Evolutionary conservation across 2,888 invertebrate species (phyloP), one percentile per base, ranked within the genome.

Genomic region (Apodemia zela): DNA sequence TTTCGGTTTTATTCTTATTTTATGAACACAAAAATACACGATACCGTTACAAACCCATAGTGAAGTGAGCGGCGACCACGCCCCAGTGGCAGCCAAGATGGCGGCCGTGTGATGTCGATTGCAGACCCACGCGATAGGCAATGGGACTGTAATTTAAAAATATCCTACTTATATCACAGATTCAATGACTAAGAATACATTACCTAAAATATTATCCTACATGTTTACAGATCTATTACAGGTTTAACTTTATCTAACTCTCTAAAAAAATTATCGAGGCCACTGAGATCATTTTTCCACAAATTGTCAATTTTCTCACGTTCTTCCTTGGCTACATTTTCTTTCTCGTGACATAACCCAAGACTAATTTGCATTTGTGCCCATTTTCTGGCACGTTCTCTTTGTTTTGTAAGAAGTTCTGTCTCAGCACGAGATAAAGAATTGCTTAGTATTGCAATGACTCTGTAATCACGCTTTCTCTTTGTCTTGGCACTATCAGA

Each of bases 211-310:
- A 71, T 64, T 71, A 75, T 73, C 72, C 69, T 76, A 79, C 66
- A 68, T 63, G 64, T 64, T 64, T 63, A 63, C 62, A 66, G 80
- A 70, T 74, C 80, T 71, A 78, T 73, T 72, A 82, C 67, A 70
- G 93, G 93, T 75, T 94, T 94, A 70, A 94, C 91, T 80, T 87
- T 89, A 76, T 93, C 93, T 77, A 95, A 83, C 82, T 94, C 92
- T 72, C 89, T 92, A 92, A 95, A 94, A 84, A 95, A 95, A 76
- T 86, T 90, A 85, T 95, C 93, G 80, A 95, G 80, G 74, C 94
- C 94, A 80, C 92, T 92, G 77, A 94, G 88, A 82, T 94, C 94
- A 78, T 93, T 93, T 85, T 90, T 90, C 92, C 92, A 92, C 75
- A 91, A 72, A 76, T 82, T 82, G 84, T 89, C 85, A 66, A 91